Percentiles rank a stretch among this genome's conserved stretches.
Evolutionary conservation across 2,113 vertebrate species (phyloP).

Genomic region (Saguinus imperator): DNA sequence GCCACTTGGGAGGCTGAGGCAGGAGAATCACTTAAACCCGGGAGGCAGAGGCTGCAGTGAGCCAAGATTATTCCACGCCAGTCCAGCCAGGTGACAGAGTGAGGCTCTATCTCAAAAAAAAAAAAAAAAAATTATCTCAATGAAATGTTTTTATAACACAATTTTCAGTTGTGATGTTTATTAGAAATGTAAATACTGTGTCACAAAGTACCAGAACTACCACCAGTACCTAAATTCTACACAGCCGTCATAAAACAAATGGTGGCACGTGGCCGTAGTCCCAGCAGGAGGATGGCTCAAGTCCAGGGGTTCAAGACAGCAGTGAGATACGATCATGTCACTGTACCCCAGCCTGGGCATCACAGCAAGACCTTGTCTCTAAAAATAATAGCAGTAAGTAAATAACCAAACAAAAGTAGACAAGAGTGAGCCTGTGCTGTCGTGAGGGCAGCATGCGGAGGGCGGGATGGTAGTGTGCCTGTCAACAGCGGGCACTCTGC

Average conservation of each 20-base stretch:
- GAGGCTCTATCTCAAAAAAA: too few relatives aligned
- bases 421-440: too few relatives aligned
- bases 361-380: too few relatives aligned
- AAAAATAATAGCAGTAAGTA: neutral
- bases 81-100: too few relatives aligned
- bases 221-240: neutral
- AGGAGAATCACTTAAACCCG: too few relatives aligned
- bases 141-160: neutral
- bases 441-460: neutral
- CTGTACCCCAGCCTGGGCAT: neutral
- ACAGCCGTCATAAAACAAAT: neutral
- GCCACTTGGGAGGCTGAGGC: too few relatives aligned
- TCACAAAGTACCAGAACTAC: neutral
- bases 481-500: too few relatives aligned
- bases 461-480: fast-evolving
- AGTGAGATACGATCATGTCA: neutral
- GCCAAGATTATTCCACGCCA: too few relatives aligned
- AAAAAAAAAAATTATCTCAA: neutral
- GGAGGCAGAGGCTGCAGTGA: too few relatives aligned
- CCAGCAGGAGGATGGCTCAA: neutral
- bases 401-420: neutral
- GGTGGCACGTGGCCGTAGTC: too few relatives aligned
- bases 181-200: neutral
- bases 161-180: neutral
- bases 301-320: neutral